phyloP scores from a whole-genome alignment of 2,888 invertebrate species.

The Callyntrura guangdongensis region DNA sequence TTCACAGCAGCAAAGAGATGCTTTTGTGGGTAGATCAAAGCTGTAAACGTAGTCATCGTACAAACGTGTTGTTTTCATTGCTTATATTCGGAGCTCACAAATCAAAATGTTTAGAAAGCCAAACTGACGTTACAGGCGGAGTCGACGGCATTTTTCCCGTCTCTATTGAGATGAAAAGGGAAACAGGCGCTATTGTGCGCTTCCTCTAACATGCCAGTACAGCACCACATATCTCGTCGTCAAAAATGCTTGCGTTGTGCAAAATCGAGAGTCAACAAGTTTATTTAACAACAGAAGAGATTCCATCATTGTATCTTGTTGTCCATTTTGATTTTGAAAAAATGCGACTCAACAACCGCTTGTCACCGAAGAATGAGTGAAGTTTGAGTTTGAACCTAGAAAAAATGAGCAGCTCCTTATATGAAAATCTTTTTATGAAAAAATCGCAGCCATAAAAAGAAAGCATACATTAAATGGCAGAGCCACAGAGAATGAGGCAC shows the following conservation, averaged over 20 bases:
- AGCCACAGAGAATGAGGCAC: background rate
- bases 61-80: slow-evolving; percentile 8
- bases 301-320: background rate
- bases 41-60: background rate
- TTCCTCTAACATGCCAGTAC: background rate
- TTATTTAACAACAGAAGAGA: background rate
- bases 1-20: background rate
- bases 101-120: slow-evolving; percentile 26
- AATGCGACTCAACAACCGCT: slow-evolving; percentile 6
- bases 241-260: background rate
- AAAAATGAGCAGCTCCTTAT: slow-evolving; percentile 60
- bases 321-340: slow-evolving; percentile 4
- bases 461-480: slow-evolving; percentile 16
- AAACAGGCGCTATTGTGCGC: background rate
- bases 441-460: slow-evolving; percentile 54
- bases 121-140: background rate
- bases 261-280: slow-evolving; percentile 50
- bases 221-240: background rate
- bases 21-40: background rate
- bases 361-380: slow-evolving; percentile 24
- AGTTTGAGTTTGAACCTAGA: slow-evolving; percentile 21
- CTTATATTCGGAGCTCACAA: background rate
- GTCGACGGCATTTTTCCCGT: too few relatives aligned
- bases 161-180: background rate
- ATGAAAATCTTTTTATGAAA: slow-evolving; percentile 3